phyloP scores from a whole-genome alignment of 2,113 vertebrate genomes.

The Cynopterus brachyotis region DNA sequence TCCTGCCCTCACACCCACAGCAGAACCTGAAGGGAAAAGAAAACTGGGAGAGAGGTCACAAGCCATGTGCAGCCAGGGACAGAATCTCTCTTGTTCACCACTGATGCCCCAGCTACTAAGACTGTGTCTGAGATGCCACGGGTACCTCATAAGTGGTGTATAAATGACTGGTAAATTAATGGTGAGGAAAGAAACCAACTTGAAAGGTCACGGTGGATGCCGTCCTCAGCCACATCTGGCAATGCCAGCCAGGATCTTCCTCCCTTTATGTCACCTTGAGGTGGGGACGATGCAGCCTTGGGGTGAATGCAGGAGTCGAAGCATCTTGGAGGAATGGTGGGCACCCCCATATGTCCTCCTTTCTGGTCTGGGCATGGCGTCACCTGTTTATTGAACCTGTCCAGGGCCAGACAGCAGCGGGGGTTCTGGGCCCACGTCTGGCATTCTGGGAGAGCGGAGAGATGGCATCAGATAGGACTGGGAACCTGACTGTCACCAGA shows the following conservation, averaged over 20 bases:
- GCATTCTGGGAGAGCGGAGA: conserved; percentile 41
- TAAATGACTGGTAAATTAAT: not conserved
- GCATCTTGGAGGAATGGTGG: not conserved
- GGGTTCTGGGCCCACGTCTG: conserved; percentile 15
- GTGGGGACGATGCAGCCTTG: not conserved
- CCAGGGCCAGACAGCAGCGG: conserved; percentile 57
- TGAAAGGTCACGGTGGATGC: not conserved
- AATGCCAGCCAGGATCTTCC: not conserved
- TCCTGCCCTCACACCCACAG: not conserved
- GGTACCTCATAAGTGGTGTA: not conserved
- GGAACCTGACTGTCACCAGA: not conserved
- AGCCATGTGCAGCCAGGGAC: not conserved
- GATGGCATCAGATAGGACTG: not conserved
- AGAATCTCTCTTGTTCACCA: not conserved
- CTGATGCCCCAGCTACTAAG: not conserved
- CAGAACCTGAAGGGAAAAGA: not conserved
- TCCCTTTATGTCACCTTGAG: not conserved
- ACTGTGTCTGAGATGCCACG: not conserved
- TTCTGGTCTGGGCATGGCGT: not conserved
- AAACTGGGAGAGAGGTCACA: not conserved
- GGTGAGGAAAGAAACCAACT: not conserved
- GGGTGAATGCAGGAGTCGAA: not conserved
- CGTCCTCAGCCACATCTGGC: conserved; percentile 24
- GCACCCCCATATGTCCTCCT: not conserved
- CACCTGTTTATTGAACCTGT: not conserved